Evolutionary conservation across 2,888 invertebrate genomes (phyloP), one percentile per base, ranked within the genome.

Genomic region (Onthophagus sagittarius): DNA sequence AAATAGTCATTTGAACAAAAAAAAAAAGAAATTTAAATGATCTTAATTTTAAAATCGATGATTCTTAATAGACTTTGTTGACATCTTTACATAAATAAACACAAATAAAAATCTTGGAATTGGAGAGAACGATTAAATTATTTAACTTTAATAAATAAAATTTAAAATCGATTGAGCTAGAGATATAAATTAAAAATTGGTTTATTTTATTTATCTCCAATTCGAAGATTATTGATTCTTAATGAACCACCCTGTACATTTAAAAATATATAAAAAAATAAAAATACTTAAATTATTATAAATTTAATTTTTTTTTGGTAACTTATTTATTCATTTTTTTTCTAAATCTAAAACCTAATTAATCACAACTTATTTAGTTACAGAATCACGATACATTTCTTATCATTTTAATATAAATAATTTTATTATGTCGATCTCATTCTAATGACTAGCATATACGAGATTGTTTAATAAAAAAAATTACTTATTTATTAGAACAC

Each of bases 401-500:
- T 23, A 23, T 23, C 23, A 23, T 23, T 23, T 23, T 23, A 23
- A 23, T 23, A 23, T 23, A 23, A 23, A 23, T 23, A 23, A 23
- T 23, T 23, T 23, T 23, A 23, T 23, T 23, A 23, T 53, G 39
- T 53, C 39, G 39, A 11, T 53, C 39, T 53, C 39, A 9, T 53
- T 67, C 67, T 67, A 67, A 32, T 32, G 67, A 67, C 67, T 67
- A 67, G 62, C 53, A 62, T 15, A 31, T 62, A 62, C 23, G 23
- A 53, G 32, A 62, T 15, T 15, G 2, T 62, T 70, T 15, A 70
- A 32, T 13, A 70, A 53, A 39, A 62, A 14, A 70, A 62, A 62
- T 62, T 23, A 15, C 70, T 70, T 70, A 33, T 15, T 31, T 33
- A 15, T 85, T 84, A 88, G 82, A 94, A 95, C 77, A 94, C 93